phyloP scores from a whole-genome alignment of 2,113 vertebrate species.

The Laticauda colubrina region DNA sequence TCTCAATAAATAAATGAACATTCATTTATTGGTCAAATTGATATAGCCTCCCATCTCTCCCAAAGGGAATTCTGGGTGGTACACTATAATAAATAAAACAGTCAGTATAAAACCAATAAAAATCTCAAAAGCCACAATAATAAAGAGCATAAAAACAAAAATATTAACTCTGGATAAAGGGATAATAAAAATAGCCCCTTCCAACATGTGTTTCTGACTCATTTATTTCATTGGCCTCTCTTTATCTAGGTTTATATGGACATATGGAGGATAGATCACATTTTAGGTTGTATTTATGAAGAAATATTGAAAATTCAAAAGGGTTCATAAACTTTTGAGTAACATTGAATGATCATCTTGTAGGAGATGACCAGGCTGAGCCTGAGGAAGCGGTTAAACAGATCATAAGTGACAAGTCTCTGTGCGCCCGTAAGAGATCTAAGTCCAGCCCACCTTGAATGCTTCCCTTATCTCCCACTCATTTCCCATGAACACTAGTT shows the following conservation, averaged over 20 bases:
- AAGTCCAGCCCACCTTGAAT: neutral
- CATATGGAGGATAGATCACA: neutral
- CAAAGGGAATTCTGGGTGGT: neutral
- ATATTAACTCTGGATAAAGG: neutral
- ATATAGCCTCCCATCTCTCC: neutral
- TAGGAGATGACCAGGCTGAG: neutral
- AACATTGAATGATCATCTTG: neutral
- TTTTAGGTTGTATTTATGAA: neutral
- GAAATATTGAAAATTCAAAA: neutral
- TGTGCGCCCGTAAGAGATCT: neutral
- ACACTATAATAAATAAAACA: neutral
- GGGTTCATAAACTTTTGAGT: neutral
- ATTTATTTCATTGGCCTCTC: neutral
- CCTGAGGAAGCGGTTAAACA: neutral
- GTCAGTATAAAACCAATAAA: neutral
- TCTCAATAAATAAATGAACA: neutral
- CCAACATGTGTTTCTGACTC: neutral
- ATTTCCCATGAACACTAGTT: neutral
- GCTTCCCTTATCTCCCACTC: neutral
- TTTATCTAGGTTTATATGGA: neutral
- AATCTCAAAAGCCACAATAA: neutral
- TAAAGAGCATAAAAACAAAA: neutral
- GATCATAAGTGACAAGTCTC: neutral
- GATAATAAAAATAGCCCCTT: neutral
- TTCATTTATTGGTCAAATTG: neutral